These are phyloP conservation scores for Uromys caudimaculatus DNA, from an alignment of 2,797 vertebrate genomes.

Conservation along the genomic window DNA sequence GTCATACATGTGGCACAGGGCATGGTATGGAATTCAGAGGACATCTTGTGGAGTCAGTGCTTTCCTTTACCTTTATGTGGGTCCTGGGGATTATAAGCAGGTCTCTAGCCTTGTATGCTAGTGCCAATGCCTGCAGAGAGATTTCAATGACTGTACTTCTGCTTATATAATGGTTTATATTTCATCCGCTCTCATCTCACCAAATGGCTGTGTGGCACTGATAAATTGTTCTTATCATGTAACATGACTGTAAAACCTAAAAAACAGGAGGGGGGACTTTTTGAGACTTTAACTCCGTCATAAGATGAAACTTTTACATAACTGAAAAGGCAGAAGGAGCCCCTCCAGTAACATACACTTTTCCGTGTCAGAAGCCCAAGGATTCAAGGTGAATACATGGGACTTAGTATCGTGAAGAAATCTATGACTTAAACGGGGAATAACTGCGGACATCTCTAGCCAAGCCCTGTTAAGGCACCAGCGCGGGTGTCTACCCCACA, in stretches of 20 bases:
- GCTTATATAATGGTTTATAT: slow-evolving; percentile 7
- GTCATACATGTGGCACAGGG: not conserved
- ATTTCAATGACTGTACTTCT: not conserved
- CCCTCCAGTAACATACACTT: not conserved
- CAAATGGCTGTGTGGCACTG: not conserved
- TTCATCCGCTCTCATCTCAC: not conserved
- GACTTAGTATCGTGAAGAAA: slow-evolving; percentile 25
- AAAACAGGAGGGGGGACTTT: not conserved
- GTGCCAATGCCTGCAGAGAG: too few species aligned
- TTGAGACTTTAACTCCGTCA: slow-evolving; percentile 25
- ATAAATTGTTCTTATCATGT: not conserved
- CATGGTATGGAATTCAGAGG: not conserved
- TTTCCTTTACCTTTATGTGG: not conserved
- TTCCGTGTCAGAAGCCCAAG: slow-evolving; percentile 22
- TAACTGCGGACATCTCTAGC: not conserved
- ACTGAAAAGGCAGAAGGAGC: slow-evolving; percentile 2
- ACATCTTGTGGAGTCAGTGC: not conserved
- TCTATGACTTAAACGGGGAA: slow-evolving; percentile 28
- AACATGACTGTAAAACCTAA: not conserved
- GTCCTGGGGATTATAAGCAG: not conserved
- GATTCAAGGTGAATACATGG: slow-evolving; percentile 12
- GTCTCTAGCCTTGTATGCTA: not conserved
- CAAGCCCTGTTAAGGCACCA: not conserved
- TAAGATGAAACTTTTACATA: not conserved
- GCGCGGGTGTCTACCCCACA: not conserved